Base-by-base conservation (phyloP, 2,113 vertebrate species). In the Lagenorhynchus albirostris region DNA sequence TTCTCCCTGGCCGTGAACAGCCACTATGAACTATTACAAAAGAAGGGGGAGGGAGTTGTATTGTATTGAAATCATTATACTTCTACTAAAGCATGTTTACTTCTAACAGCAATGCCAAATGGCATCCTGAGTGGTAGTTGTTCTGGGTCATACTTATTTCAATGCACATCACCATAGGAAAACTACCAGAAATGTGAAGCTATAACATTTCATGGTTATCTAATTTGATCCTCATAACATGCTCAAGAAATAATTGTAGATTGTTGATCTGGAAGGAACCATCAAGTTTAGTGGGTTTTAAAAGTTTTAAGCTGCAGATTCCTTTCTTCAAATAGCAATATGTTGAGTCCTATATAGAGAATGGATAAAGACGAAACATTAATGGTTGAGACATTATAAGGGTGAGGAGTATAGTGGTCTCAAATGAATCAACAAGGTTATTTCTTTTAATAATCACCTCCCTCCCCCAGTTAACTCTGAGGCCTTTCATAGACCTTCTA, bases 161-260 rank as follows among this genome's bases (percentile, higher is more conserved):
- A 33, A 23, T 50, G 25, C 53, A 50, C 9, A 77, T 67, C 85
- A 67, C 14, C 8, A 6, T 13, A 73, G 58, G 47, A 60, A 93
- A 95, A 76, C 26, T 86, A 53, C 21, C 31, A 58, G 60, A 89
- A 29, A 77, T 36, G 12, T 92, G 53, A 92, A 89, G 63, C 36
- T 50, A 71, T 58, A 58, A 44, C 8, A 26, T 92, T 88, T 63
- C 36, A 29, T n/a, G 20, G 18, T 76, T 93, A 62, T 36, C 47
- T 70, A 21, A 86, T 23, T 93, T n/a, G 5, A 87, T 65, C 25
- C 7, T 73, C 15, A 25, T 50, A 79, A 71, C 14, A 89, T 84
- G 4, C 33, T 88, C 18, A 29, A 73, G 44, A 89, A 71, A 41
- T n/a, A 33, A 63, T 33, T 25, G 20, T 68, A 84, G 21, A 41